phyloP scores from a whole-genome alignment of 2,888 invertebrate species.

The Bugula neritina region DNA sequence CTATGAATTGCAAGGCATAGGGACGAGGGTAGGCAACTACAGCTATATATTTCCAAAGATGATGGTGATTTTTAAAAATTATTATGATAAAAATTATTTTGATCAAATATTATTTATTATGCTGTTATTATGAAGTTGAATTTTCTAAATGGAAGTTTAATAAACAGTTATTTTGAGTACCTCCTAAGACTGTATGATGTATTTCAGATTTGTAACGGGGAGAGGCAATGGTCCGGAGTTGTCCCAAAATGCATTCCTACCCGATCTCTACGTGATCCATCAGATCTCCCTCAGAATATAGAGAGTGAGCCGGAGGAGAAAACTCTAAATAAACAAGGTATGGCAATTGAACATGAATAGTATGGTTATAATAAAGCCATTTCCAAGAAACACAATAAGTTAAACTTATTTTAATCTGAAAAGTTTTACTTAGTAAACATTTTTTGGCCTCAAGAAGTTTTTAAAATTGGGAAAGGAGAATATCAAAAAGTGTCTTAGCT shows the following conservation, averaged over 20 bases:
- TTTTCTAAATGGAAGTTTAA: background rate
- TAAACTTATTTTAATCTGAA: too few species aligned
- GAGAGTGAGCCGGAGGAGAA: background rate
- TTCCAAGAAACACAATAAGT: too few species aligned
- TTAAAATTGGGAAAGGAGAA: too few species aligned
- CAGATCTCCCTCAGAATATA: slow-evolving; percentile 25
- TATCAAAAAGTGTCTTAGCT: too few species aligned
- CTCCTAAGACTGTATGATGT: too few species aligned
- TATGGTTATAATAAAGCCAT: too few species aligned
- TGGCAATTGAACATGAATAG: background rate
- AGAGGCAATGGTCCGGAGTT: slow-evolving; percentile 54
- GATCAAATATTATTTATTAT: background rate
- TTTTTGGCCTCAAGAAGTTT: too few species aligned
- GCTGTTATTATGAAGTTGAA: background rate
- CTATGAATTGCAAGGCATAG: slow-evolving; percentile 51
- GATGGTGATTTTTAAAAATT: too few species aligned
- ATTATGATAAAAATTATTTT: background rate
- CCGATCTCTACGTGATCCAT: slow-evolving; percentile 12
- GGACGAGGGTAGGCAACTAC: slow-evolving; percentile 53
- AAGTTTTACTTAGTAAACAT: too few species aligned
- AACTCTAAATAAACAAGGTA: background rate
- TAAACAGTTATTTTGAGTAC: too few species aligned
- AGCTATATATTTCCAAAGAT: too few species aligned
- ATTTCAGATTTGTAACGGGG: slow-evolving; percentile 52
- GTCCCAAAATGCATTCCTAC: slow-evolving; percentile 50